phyloP scores from a whole-genome alignment of 2,888 invertebrate species.

The Tipula unca region DNA sequence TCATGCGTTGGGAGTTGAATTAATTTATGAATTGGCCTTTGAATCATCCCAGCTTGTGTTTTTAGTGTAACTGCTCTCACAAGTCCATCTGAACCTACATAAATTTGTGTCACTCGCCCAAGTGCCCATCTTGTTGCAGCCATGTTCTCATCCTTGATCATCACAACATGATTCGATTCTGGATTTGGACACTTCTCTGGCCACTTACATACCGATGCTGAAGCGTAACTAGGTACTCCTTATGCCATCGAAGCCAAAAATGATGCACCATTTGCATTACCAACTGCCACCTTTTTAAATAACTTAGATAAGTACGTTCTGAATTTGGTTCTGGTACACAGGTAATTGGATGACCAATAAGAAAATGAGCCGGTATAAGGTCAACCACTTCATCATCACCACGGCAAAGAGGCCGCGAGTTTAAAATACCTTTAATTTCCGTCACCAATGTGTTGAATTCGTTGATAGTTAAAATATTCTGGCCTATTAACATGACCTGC shows the following conservation, averaged over 20 bases:
- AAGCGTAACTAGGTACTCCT: background rate
- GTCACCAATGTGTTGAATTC: no score
- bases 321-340: no score
- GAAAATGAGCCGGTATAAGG: no score
- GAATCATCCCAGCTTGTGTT: background rate
- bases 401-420: no score
- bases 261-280: background rate
- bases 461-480: no score
- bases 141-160: background rate
- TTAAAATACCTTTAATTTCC: no score
- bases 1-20: no score
- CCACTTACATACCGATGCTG: background rate
- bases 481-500: no score
- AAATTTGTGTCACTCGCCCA: background rate
- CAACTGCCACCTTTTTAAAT: background rate
- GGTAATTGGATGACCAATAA: no score
- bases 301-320: background rate
- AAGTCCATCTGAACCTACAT: background rate
- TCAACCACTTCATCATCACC: no score
- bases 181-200: background rate
- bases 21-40: no score
- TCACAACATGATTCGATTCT: background rate
- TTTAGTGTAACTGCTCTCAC: background rate
- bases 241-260: background rate
- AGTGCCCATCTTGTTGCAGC: background rate